Conservation (phyloP, 2,888 invertebrate genomes). For the Cryptus armator region DNA sequence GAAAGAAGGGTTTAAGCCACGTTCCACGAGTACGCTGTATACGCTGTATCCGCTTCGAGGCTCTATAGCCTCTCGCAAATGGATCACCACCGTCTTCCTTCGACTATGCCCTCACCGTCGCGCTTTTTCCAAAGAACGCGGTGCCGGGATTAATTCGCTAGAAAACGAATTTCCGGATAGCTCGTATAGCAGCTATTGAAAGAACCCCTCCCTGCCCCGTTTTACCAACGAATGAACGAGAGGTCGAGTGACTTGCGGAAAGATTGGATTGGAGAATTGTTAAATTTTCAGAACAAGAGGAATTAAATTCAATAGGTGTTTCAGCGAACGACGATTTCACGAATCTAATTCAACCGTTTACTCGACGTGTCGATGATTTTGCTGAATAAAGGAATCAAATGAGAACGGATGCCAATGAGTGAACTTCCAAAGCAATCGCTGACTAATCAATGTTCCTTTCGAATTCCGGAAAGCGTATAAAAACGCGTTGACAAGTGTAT, state of each 20-base stretch:
- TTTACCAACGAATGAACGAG: neutral
- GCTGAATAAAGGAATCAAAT: too few relatives aligned
- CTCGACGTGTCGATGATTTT: too few relatives aligned
- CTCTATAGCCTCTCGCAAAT: slow-evolving; percentile 75
- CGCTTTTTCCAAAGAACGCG: slow-evolving; percentile 37
- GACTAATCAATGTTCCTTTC: neutral
- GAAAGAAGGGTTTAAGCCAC: slow-evolving; percentile 82
- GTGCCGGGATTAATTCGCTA: slow-evolving; percentile 76
- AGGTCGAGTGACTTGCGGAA: neutral
- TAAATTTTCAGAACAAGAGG: too few relatives aligned
- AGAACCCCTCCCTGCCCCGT: neutral
- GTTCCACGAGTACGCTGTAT: slow-evolving; percentile 75
- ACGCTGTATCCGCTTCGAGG: slow-evolving; percentile 62
- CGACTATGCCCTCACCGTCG: slow-evolving; percentile 17
- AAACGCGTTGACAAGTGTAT: neutral
- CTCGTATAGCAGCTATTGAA: neutral
- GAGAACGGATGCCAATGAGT: neutral
- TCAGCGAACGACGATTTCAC: too few relatives aligned
- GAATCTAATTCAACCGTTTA: too few relatives aligned
- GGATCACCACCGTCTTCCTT: slow-evolving; percentile 75
- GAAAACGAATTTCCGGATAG: slow-evolving; percentile 59
- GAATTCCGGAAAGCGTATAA: neutral
- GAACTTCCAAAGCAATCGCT: neutral
- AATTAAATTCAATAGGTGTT: too few relatives aligned
- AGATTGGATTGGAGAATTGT: too few relatives aligned